A percentile compares a stretch with the other conserved stretches of the same genome.
Conservation (phyloP, 2,113 vertebrate genomes). For the Vicugna pacos region DNA sequence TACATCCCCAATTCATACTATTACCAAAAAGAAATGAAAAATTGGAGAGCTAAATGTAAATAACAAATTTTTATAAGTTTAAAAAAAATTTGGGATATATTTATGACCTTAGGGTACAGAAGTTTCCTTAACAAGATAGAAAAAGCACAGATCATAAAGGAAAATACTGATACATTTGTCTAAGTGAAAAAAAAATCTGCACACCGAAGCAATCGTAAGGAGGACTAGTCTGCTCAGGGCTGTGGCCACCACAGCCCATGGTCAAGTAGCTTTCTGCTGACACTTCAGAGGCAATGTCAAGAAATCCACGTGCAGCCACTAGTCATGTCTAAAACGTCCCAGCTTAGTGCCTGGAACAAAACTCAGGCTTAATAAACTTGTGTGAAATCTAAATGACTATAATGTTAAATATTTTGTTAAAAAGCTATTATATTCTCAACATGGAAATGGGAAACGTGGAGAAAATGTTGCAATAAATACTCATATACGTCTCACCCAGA, state of each 20-base stretch:
- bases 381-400: not conserved
- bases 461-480: not conserved
- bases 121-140: not conserved
- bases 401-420: slow-evolving; percentile 1
- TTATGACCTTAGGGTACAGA: not conserved
- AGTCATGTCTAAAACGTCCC: not conserved
- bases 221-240: not conserved
- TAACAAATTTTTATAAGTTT: not conserved
- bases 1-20: not conserved
- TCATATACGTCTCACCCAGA: not conserved
- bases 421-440: slow-evolving; percentile 15
- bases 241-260: not conserved
- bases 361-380: not conserved
- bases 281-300: not conserved
- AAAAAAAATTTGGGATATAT: not conserved
- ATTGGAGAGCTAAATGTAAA: not conserved
- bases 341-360: slow-evolving; percentile 7
- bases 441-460: not conserved
- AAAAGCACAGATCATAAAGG: not conserved
- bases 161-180: not conserved
- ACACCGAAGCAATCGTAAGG: not conserved
- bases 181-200: not conserved
- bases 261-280: not conserved
- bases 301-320: not conserved
- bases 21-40: not conserved